phyloP scores from a whole-genome alignment of 1,140 invertebrate genomes.

The Rhopalosiphum padi region DNA sequence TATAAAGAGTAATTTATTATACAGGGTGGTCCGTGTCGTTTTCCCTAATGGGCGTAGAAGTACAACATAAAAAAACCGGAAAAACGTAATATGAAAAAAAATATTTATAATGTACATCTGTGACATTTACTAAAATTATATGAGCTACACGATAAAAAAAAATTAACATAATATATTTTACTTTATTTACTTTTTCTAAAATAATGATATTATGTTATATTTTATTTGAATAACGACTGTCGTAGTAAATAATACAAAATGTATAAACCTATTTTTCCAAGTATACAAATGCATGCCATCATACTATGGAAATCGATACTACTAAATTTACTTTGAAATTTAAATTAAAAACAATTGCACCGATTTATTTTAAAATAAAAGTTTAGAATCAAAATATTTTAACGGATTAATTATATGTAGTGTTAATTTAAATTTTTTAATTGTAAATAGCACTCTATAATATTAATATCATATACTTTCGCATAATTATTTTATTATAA shows the following conservation, averaged over 20 bases:
- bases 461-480: neutral
- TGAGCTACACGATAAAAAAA: neutral
- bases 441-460: neutral
- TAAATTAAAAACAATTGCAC: neutral
- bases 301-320: neutral
- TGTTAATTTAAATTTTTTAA: neutral
- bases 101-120: neutral
- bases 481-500: no score
- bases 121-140: neutral
- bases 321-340: neutral
- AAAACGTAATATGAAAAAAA: neutral
- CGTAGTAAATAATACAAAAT: neutral
- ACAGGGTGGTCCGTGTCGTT: neutral
- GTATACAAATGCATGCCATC: neutral
- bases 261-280: neutral
- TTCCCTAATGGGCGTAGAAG: neutral
- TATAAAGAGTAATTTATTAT: neutral
- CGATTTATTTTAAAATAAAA: neutral
- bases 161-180: conserved; percentile 7
- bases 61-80: neutral
- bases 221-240: neutral
- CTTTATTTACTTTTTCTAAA: neutral
- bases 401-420: no score
- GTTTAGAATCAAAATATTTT: neutral
- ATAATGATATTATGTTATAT: neutral